These are phyloP conservation scores for Reticulitermes lucifugus DNA, from an alignment of 2,888 invertebrate species.

Conservation along the genomic window DNA sequence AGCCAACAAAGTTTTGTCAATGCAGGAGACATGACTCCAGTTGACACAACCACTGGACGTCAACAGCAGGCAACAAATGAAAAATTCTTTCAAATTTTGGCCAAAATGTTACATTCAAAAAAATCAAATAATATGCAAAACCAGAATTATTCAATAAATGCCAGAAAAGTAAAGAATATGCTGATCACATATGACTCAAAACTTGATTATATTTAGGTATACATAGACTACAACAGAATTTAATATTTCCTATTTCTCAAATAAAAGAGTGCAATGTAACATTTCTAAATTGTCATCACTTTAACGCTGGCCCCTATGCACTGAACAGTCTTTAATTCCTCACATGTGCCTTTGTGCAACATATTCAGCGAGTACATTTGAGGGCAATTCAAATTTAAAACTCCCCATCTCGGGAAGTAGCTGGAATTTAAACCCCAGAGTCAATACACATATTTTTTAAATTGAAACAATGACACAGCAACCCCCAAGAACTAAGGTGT, in stretches of 20 bases:
- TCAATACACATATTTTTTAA: no score
- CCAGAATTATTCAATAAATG: not conserved
- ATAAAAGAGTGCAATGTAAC: no score
- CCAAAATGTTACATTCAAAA: not conserved
- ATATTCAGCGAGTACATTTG: no score
- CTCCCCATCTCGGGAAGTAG: no score
- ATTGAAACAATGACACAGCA: no score
- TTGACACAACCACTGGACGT: not conserved
- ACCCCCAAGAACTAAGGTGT: not conserved
- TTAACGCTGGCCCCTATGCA: no score
- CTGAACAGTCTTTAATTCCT: no score
- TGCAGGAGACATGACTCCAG: constrained; percentile 12
- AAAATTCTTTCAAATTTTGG: not conserved
- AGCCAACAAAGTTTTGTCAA: constrained; percentile 37
- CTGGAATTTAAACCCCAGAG: no score
- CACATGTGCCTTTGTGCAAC: no score
- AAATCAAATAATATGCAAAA: not conserved
- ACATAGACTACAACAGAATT: not conserved
- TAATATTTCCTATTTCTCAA: not conserved
- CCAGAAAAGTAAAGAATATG: not conserved
- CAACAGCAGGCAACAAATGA: not conserved
- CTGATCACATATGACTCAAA: not conserved
- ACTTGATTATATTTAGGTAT: not conserved
- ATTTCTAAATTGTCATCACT: no score
- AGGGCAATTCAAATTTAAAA: no score